Evolutionary conservation across 1,140 invertebrate species (phyloP).

Genomic region (Rhagoletis zephyria): DNA sequence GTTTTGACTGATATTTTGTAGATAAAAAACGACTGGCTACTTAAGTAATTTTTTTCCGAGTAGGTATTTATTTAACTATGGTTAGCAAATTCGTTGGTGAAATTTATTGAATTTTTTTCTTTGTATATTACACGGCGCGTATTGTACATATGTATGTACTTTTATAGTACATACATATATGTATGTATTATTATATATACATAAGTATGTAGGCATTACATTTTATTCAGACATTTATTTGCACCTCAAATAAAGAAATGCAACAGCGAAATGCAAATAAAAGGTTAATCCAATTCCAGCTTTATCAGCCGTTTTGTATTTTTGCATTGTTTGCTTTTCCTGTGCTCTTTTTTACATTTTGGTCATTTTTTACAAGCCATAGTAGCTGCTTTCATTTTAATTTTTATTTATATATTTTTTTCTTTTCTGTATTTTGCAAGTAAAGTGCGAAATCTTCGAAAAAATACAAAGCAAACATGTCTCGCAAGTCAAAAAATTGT

Average conservation of each 20-base stretch:
- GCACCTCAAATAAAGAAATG: slow-evolving; percentile 21
- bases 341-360: background rate
- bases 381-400: background rate
- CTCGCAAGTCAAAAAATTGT: background rate
- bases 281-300: slow-evolving; percentile 34
- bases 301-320: slow-evolving; percentile 12
- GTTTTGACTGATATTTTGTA: too few species aligned
- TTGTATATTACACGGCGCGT: too few species aligned
- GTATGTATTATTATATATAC: too few species aligned
- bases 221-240: background rate
- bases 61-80: too few species aligned
- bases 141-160: background rate
- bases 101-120: too few species aligned
- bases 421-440: background rate
- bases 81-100: too few species aligned
- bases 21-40: too few species aligned
- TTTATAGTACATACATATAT: too few species aligned
- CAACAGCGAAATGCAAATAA: slow-evolving; percentile 23
- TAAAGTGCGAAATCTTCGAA: slow-evolving; percentile 24
- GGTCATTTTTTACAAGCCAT: background rate
- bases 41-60: too few species aligned
- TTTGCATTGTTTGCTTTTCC: background rate
- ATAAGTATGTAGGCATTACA: too few species aligned
- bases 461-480: background rate
- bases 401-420: background rate